These are phyloP conservation scores for Drosophila greeni DNA, from an alignment of 2,888 invertebrate species.

Conservation along the genomic window DNA sequence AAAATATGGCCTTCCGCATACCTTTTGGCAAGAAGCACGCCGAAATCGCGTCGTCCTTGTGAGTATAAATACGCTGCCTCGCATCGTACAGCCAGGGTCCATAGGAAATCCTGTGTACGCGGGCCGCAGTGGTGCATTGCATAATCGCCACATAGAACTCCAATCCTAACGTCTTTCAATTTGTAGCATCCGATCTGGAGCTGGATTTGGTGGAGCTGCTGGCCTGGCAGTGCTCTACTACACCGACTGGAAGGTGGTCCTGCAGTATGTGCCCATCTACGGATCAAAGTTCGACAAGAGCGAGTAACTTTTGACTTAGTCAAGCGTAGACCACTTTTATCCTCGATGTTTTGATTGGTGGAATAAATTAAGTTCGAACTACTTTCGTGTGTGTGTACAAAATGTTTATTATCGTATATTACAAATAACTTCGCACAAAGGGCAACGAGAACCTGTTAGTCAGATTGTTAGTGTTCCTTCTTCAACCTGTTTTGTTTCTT, in stretches of 20 bases:
- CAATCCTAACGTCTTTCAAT: background rate
- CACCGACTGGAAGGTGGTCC: conserved; percentile 88
- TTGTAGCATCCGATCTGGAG: conserved; percentile 81
- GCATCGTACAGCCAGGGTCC: background rate
- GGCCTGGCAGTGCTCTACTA: conserved; percentile 83
- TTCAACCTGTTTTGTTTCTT: background rate
- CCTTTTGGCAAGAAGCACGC: conserved; percentile 83
- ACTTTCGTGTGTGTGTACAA: conserved; percentile 11
- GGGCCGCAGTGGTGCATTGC: conserved; percentile 55
- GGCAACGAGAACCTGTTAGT: conserved; percentile 24
- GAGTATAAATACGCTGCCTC: conserved; percentile 50
- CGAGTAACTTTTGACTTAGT: conserved; percentile 59
- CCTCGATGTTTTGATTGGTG: conserved; percentile 32
- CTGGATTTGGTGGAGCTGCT: conserved; percentile 84
- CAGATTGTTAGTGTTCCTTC: conserved; percentile 9
- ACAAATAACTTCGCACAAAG: conserved; percentile 32
- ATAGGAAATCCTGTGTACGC: background rate
- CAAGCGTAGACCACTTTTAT: conserved; percentile 1
- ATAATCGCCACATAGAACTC: conserved; percentile 50
- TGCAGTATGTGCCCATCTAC: conserved; percentile 87
- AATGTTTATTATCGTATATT: conserved; percentile 38
- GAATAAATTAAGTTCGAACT: conserved; percentile 42
- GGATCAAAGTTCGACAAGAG: conserved; percentile 84
- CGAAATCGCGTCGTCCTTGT: conserved; percentile 80
- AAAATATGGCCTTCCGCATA: conserved; percentile 72